A percentile compares a stretch with the other conserved stretches of the same genome.
Conservation (phyloP, 2,888 invertebrate species). For the Ophion costatus region DNA sequence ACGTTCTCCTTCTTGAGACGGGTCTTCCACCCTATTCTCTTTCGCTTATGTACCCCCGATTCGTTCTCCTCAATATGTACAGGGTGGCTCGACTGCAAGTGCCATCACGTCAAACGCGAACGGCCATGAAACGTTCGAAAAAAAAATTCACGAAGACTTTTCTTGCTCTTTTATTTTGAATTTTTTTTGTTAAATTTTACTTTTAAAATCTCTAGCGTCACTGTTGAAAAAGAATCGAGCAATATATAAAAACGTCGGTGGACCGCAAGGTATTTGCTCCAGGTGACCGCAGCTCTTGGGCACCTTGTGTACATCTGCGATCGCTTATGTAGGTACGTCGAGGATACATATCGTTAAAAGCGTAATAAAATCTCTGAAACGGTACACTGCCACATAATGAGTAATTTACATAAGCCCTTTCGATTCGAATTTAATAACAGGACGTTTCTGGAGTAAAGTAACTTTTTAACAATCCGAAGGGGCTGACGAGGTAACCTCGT, state of each 20-base stretch:
- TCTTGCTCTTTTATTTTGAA: neutral
- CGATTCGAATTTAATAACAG: conserved; percentile 76
- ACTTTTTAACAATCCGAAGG: conserved; percentile 72
- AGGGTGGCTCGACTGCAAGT: neutral
- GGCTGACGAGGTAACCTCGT: neutral
- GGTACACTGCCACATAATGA: conserved; percentile 75
- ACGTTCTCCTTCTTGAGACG: conserved; percentile 64
- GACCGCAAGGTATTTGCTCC: neutral
- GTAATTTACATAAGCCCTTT: conserved; percentile 79
- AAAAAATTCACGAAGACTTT: neutral
- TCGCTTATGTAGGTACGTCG: neutral
- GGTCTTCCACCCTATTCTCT: conserved; percentile 19
- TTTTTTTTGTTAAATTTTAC: neutral
- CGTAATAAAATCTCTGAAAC: conserved; percentile 77
- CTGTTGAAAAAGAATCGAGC: neutral
- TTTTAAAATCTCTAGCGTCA: too few species aligned
- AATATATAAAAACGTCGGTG: neutral
- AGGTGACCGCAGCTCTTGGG: neutral
- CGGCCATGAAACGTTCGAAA: neutral
- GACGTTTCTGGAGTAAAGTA: conserved; percentile 72
- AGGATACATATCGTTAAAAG: conserved; percentile 20
- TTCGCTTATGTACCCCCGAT: conserved; percentile 27
- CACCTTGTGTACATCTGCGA: neutral
- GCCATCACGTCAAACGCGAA: neutral
- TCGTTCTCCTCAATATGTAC: conserved; percentile 18